Evolutionary conservation across 2,113 vertebrate species (phyloP), one percentile per base, ranked within the genome.

Genomic region (Artemisiospiza belli): DNA sequence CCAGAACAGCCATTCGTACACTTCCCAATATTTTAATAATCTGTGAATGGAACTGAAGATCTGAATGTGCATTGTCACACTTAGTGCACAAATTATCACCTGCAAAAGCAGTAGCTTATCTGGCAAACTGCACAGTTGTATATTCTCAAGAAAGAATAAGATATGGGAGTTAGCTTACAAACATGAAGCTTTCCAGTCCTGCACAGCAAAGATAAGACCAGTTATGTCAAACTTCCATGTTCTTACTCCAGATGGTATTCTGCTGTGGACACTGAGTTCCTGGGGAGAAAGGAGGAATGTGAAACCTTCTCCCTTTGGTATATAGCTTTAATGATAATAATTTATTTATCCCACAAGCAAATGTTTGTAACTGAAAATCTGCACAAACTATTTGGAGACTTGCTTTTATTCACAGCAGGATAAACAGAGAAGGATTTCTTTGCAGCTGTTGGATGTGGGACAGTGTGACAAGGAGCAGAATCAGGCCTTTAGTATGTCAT

Each of bases 151-250:
- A 41, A 94, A 90, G 73, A 93, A 39, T 89, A 92, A 92, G 88
- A 96, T 94, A 88, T 92, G 92, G 92, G 88, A 93, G 93, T 96
- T 95, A 95, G 86, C 93, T 87, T 92, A 75, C 86, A 94, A 89
- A 93, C 49, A 61, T 35, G 83, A 87, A 91, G 76, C 72, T 94
- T 88, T 93, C 85, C 61, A 93, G 86, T 78, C 41, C 92, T 96
- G 95, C 66, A 35, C 54, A 78, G 51, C 18, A 64, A 93, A 96
- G 96, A 94, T 96, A 96, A 96, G 68, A 37, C 47, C 15, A 90
- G 17, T 84, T 77, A 73, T 83, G 58, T 54, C 39, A 84, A 90
- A 81, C 49, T 95, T 95, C 93, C 76, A 6, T 89, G 76, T 63
- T 66, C 92, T 90, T 78, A 47, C 54, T 94, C 80, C 86, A 92